Evolutionary conservation across 2,113 vertebrate species (phyloP).

Genomic region (Zosterops pallidus): DNA sequence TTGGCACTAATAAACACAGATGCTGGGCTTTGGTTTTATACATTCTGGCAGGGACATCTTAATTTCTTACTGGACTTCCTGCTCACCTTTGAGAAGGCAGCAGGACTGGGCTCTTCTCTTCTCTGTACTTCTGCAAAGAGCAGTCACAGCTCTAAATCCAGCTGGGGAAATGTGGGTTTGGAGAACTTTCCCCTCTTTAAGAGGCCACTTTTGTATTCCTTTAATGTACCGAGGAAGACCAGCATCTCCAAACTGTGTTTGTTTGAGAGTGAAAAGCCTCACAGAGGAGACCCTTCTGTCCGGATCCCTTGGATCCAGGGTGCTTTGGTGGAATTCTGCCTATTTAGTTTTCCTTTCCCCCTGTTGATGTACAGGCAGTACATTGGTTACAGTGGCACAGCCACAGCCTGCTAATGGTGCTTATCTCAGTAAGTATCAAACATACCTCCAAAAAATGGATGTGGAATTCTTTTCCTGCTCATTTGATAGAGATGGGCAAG

Average conservation of each 20-base stretch:
- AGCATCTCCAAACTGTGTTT: neutral
- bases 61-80: neutral
- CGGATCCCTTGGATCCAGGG: neutral
- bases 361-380: neutral
- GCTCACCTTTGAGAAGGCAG: neutral
- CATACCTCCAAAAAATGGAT: neutral
- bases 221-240: neutral
- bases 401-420: neutral
- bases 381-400: neutral
- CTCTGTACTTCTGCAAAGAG: neutral
- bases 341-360: neutral
- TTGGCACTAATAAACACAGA: conserved; percentile 25
- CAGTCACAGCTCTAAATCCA: neutral
- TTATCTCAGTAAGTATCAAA: neutral
- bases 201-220: neutral
- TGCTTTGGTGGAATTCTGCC: conserved; percentile 9
- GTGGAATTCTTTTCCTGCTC: neutral
- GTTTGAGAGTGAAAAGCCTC: neutral
- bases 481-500: neutral
- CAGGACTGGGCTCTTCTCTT: neutral
- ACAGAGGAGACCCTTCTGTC: neutral
- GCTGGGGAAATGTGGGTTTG: neutral
- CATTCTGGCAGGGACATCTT: conserved; percentile 3
- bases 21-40: conserved; percentile 41
- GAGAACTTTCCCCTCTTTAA: neutral